phyloP scores from a whole-genome alignment of 2,113 vertebrate species.

The Rhombomys opimus region DNA sequence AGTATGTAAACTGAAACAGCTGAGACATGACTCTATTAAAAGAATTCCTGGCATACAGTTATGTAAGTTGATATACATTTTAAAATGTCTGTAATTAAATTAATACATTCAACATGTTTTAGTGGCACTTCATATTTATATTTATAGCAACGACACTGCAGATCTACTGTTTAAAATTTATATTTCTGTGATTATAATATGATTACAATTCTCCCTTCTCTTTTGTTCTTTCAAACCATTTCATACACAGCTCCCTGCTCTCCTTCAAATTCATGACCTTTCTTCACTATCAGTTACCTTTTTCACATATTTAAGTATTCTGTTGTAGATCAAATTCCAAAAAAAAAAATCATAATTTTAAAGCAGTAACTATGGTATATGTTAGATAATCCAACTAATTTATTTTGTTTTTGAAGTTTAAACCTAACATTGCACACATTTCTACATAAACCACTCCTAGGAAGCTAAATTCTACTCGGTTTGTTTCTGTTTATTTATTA shows the following conservation, averaged over 20 bases:
- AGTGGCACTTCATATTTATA: not conserved
- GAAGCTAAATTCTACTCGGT: not conserved
- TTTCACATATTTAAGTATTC: not conserved
- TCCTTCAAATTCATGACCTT: no score
- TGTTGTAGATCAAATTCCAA: not conserved
- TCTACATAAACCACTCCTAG: not conserved
- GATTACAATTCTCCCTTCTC: not conserved
- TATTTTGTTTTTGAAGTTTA: not conserved
- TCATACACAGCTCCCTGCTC: not conserved
- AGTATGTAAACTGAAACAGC: not conserved
- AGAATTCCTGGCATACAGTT: not conserved
- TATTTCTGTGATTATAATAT: not conserved
- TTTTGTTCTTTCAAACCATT: not conserved
- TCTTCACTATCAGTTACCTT: not conserved
- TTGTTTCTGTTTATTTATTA: not conserved
- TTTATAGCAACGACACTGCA: not conserved
- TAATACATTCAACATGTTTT: not conserved
- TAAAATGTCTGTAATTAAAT: not conserved
- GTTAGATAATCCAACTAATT: not conserved
- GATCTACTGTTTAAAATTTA: not conserved
- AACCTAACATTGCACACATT: not conserved
- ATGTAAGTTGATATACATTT: not conserved
- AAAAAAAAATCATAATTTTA: not conserved
- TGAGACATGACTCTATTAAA: not conserved
- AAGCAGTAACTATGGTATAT: not conserved